Evolutionary conservation across 1,140 invertebrate genomes (phyloP).

Genomic region (Pissodes strobi): DNA sequence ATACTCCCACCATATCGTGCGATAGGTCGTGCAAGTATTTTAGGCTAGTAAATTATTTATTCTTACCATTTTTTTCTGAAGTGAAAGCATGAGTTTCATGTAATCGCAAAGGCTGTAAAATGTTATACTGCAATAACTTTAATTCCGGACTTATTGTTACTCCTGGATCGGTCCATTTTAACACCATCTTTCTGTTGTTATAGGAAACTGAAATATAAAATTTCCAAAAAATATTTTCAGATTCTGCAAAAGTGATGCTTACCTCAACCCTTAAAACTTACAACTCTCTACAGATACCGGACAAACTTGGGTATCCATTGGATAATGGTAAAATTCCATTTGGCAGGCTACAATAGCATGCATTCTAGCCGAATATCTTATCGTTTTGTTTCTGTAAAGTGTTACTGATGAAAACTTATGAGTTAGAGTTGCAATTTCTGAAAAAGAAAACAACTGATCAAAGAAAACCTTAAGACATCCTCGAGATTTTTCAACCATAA

Average conservation of each 20-base stretch:
- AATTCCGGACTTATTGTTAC: conserved; percentile 78
- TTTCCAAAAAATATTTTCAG: no score
- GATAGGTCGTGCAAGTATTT: no score
- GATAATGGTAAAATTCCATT: conserved; percentile 84
- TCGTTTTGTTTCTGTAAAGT: conserved; percentile 77
- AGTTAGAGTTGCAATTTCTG: conserved; percentile 77
- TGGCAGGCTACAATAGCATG: conserved; percentile 83
- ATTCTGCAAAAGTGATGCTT: conserved; percentile 16
- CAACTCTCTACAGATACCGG: conserved; percentile 82
- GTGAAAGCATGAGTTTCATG: conserved; percentile 72
- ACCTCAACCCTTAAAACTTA: no score
- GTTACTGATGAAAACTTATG: conserved; percentile 81
- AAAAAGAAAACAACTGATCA: conserved; percentile 37
- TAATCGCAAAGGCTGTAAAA: conserved; percentile 66
- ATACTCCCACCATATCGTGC: no score
- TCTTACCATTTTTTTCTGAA: conserved; percentile 70
- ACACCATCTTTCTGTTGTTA: conserved; percentile 70
- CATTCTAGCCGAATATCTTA: conserved; percentile 76
- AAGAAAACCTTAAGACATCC: not conserved
- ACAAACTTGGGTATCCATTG: conserved; percentile 83
- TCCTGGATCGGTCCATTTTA: conserved; percentile 69
- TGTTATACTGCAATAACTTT: conserved; percentile 76
- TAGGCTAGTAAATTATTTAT: no score
- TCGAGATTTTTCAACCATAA: no score
- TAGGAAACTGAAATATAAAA: conserved; percentile 71